Base-by-base conservation (phyloP, 2,888 invertebrate species). In the Catonia carolina region DNA sequence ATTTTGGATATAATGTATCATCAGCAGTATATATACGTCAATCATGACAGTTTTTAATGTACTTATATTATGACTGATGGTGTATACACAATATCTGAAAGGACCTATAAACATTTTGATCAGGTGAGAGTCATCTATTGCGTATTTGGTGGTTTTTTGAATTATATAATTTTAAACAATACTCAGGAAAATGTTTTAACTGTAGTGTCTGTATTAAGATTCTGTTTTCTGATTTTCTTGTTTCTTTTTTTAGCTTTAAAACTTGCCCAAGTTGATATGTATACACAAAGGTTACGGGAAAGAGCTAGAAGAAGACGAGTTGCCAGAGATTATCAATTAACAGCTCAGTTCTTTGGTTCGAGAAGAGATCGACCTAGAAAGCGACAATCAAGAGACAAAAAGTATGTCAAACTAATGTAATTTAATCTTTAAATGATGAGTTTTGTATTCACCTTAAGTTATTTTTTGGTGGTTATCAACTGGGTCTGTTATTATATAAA, bases 251-350 rank as follows among this genome's bases (percentile, higher is more conserved):
- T 73, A 83, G 88, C 89, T 59, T 75, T 95, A 31, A 95, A 95
- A 74, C 74, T 95, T 64, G 87, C 93, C 20, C 89, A 94, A 75
- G 90, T 95, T 57, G 94, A 94, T 69, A 93, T 93, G 77, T 96
- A 95, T 70, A 86, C 86, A 4, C 78, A 89, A 59, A 78, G 89
- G 62, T 73, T 94, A 52, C 76, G 90, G 52, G 96, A 96, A 71
- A 78, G 96, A 61, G 88, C 89, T 41, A 78, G 92, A 64, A 79
- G 94, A 71, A 96, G 96, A 81, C 79, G 91, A 54, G 82, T 96
- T 53, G 91, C 91, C 14, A 78, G 92, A 51, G 94, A 95, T 71
- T 95, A 87, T 74, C 93, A 92, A 67, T 77, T 97, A 15, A 91
- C 94, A 2, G 83, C 89, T 0, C 83, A 89, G 63, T 93, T 92